phyloP scores from a whole-genome alignment of 2,797 vertebrate genomes.

The Enoplosus armatus region DNA sequence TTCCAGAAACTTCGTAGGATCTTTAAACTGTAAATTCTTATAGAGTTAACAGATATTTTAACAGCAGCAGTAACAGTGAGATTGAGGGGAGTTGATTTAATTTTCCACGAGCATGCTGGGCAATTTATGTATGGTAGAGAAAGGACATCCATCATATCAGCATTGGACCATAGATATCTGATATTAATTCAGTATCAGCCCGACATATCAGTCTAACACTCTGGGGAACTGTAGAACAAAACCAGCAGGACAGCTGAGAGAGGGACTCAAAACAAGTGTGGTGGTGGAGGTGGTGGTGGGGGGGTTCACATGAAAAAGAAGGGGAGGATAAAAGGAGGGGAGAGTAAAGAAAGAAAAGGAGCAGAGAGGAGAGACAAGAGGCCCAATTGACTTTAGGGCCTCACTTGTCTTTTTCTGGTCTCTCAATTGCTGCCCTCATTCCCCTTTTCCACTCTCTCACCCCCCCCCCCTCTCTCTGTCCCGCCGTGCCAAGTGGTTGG shows the following conservation, averaged over 20 bases:
- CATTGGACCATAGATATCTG: background rate
- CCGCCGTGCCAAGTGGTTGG: conserved; percentile 51
- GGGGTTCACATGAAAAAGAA: conserved; percentile 4
- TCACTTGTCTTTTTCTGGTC: conserved; percentile 66
- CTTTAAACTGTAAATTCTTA: background rate
- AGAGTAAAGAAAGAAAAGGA: conserved; percentile 41
- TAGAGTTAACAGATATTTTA: background rate
- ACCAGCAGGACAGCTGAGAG: conserved; percentile 27
- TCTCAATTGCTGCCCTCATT: conserved; percentile 61
- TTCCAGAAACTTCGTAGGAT: background rate
- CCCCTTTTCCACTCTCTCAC: conserved; percentile 47
- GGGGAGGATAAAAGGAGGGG: conserved; percentile 44
- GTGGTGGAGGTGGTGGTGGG: too few relatives aligned
- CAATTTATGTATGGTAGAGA: background rate
- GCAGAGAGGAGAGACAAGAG: conserved; percentile 53
- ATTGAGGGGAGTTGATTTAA: background rate
- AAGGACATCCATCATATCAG: conserved; percentile 3
- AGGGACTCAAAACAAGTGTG: background rate
- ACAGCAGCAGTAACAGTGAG: background rate
- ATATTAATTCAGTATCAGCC: background rate
- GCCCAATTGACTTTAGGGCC: conserved; percentile 64
- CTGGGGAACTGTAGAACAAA: conserved; percentile 23
- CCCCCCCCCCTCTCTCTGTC: background rate
- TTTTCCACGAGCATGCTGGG: background rate
- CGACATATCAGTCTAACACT: background rate